Evolutionary conservation across 30 jellyfish, hydroid and myxozoan species (phyloP), one percentile per base, ranked within the genome.

Genomic region (Nemopilema nomurai): DNA sequence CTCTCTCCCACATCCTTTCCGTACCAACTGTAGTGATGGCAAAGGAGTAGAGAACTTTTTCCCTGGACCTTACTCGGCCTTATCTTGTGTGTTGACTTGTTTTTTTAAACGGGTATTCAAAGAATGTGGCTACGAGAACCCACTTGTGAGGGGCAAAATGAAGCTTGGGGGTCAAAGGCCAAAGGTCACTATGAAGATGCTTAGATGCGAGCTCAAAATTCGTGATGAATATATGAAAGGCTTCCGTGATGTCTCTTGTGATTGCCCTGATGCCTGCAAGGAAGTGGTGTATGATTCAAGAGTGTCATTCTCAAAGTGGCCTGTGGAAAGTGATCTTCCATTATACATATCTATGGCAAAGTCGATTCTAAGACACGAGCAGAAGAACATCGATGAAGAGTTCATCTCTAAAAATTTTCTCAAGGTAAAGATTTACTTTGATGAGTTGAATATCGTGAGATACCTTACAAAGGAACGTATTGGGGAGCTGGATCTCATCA

Each of bases 261-360:
- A 7, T 0, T 82, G 91, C 67, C 91, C 91, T 24, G 32, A 49
- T 9, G 84, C 91, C n/a, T 82, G 91, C 51, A 33, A 49, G 19
- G 84, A 63, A 41, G 91, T 24, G 65, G 29, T 21, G 1, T 82
- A 24, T 57, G 67, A 33, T 4, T 50, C 81, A 33, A 72, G 25
- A 53, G 79, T 70, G 21, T 82, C 91, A 20, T 53, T 23, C 21
- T 69, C 91, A 4, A 69, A 33, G 62, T 82, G 91, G 91, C 91
- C 91, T 4, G 72, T 30, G 64, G 84, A 70, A 1, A 77, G 52
- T 18, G 91, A 82, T 27, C 53, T 82, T 23, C 84, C 70, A 0
- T 26, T 70, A 8, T 70, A 30, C 52, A 49, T 51, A 64, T 51
- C 62, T 64, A 29, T 32, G 53, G 62, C 63, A 18, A 29, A 74